Conservation (phyloP, 1,140 invertebrate genomes). For the Aphelinus atriplicis region DNA sequence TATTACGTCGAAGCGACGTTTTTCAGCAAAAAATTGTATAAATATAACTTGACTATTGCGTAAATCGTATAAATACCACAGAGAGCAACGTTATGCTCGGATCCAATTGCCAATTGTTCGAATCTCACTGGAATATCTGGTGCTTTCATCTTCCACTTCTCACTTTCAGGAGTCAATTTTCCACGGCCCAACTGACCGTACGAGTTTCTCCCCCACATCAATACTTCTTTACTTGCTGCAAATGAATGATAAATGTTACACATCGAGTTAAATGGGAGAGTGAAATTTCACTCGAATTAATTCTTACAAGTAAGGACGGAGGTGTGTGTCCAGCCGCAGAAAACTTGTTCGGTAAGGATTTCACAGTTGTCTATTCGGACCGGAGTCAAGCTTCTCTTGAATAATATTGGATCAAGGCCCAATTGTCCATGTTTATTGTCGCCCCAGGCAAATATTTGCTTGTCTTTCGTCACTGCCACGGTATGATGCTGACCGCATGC, state of each 20-base stretch:
- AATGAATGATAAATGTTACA: conserved; percentile 2
- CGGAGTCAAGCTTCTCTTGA: conserved; percentile 66
- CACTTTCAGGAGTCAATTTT: conserved; percentile 11
- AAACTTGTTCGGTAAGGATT: conserved; percentile 46
- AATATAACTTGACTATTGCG: too few relatives aligned
- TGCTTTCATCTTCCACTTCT: conserved; percentile 45
- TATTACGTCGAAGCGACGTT: too few relatives aligned
- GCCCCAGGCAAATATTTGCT: conserved; percentile 75
- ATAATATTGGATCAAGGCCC: conserved; percentile 64
- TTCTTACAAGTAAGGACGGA: conserved; percentile 67
- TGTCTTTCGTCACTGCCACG: conserved; percentile 69
- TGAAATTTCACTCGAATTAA: conserved; percentile 2
- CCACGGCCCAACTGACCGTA: conserved; percentile 77
- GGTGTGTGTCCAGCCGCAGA: conserved; percentile 81
- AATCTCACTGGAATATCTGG: conserved; percentile 50
- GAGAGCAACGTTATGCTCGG: conserved; percentile 79
- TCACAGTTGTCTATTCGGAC: conserved; percentile 53
- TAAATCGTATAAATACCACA: conserved; percentile 45
- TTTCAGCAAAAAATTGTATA: too few relatives aligned
- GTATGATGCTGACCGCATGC: conserved; percentile 81
- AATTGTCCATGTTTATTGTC: conserved; percentile 81
- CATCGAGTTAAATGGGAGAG: too few relatives aligned
- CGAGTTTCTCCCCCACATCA: conserved; percentile 82
- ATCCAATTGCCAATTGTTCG: conserved; percentile 74
- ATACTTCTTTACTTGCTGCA: conserved; percentile 63